Base-by-base conservation (phyloP, 2,797 vertebrate species). In the Toxotes lorentzi region DNA sequence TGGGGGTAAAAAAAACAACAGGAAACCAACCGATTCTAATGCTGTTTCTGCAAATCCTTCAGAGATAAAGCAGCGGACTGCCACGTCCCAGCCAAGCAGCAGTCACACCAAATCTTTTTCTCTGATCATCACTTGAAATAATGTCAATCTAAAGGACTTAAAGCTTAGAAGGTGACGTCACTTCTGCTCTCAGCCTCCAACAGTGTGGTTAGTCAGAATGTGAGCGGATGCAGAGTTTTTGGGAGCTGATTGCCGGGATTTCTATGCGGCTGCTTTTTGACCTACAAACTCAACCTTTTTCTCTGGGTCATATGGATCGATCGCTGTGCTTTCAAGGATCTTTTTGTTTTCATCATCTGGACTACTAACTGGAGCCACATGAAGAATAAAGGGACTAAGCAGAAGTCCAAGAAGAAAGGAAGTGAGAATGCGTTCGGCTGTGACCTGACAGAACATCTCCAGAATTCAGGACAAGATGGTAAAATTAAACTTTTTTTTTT, bases 381-480 rank as follows among this genome's bases (percentile, higher is more conserved):
- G 98, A 99, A 98, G 98, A 99, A 99, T 96, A 99, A 99, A 97
- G 96, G 96, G 90, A 96, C 96, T 81, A 99, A 99, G 94, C 96
- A 96, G 95, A 99, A 97, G 94, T 91, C 95, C 92, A 99, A 97
- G 94, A 97, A 97, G 94, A 99, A 97, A 95, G 97, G 97, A 94
- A 96, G 94, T 79, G 94, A 96, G 58, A 96, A 97, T 86, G 97
- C 94, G 3, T 99, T 99, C 88, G 97, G 98, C 96, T 99, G 98
- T 83, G 97, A 99, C 96, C 94, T 99, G 95, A 97, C 89, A 78
- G 98, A 98, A 85, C 96, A 99, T 93, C 97, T 99, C 78, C 97
- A 98, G 90, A 97, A 74, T 91, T 98, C 97, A 50, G 98, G 97
- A 94, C 97, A 99, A 88, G 97, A 99, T 94, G 98, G 98, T 99